Conservation (phyloP, 2,888 invertebrate species). For the Zygaena filipendulae region DNA sequence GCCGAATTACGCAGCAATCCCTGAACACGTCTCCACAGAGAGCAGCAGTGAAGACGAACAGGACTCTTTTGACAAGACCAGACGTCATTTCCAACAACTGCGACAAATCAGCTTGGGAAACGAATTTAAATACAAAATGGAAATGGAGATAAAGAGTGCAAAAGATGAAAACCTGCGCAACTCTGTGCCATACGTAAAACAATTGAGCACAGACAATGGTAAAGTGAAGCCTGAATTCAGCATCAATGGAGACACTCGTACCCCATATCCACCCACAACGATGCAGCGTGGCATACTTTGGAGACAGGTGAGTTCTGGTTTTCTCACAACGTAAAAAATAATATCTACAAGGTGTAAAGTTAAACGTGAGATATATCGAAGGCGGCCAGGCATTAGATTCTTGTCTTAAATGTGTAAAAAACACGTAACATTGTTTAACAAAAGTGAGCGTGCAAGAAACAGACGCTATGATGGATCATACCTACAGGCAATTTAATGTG, state of each 20-base stretch:
- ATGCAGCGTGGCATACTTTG: constrained; percentile 55
- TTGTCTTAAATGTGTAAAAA: no score
- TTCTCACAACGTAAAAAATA: not conserved
- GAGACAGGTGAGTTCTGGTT: constrained; percentile 44
- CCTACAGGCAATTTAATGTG: no score
- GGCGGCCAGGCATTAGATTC: no score
- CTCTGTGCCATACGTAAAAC: constrained; percentile 71
- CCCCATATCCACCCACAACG: constrained; percentile 67
- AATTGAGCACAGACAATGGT: constrained; percentile 67
- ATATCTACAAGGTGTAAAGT: no score
- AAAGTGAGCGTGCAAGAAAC: no score
- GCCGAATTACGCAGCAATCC: constrained; percentile 53
- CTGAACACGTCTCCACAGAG: constrained; percentile 49
- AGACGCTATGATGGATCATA: no score
- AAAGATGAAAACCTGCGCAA: constrained; percentile 71
- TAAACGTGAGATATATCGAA: no score
- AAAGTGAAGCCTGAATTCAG: constrained; percentile 62
- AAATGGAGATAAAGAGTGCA: constrained; percentile 72
- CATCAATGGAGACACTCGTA: constrained; percentile 47
- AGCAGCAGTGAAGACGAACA: constrained; percentile 63
- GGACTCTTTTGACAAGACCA: constrained; percentile 65
- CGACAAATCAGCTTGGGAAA: constrained; percentile 72
- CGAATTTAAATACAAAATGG: constrained; percentile 71
- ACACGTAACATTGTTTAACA: no score
- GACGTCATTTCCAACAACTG: constrained; percentile 71